A percentile compares a stretch with the other conserved stretches of the same genome.
Evolutionary conservation across 2,888 invertebrate genomes (phyloP).

Genomic region (Conus canariensis): DNA sequence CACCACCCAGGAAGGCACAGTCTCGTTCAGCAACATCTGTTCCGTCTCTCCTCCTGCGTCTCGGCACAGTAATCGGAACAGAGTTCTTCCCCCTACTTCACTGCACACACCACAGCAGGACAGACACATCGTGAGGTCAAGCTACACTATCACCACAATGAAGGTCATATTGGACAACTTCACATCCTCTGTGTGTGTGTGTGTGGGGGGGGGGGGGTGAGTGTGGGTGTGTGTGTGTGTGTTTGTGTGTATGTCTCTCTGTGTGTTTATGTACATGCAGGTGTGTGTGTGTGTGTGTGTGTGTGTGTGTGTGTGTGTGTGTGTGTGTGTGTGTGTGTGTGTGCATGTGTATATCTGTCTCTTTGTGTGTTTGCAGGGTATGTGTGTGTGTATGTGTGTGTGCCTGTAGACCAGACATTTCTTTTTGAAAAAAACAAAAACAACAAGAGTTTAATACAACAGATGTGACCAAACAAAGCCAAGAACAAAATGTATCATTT

Average conservation of each 20-base stretch:
- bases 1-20: slow-evolving; percentile 96
- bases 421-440: no score
- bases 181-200: not conserved
- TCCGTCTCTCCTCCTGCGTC: slow-evolving; percentile 98
- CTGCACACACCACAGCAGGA: slow-evolving; percentile 81
- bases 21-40: slow-evolving; percentile 93
- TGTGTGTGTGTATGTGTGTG: no score
- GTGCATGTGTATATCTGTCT: not conserved
- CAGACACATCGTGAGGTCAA: no score
- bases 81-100: slow-evolving; percentile 90
- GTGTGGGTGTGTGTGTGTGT: not conserved
- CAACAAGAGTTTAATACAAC: no score
- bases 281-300: not conserved
- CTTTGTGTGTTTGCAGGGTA: no score
- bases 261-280: not conserved
- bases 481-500: no score
- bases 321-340: not conserved
- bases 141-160: no score
- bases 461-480: no score
- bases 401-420: no score
- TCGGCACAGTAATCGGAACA: slow-evolving; percentile 92
- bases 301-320: not conserved
- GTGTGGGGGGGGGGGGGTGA: not conserved
- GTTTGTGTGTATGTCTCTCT: not conserved
- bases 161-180: no score